These are phyloP conservation scores for Sebastes itinus DNA, from an alignment of 2,797 vertebrate species.

Conservation along the genomic window DNA sequence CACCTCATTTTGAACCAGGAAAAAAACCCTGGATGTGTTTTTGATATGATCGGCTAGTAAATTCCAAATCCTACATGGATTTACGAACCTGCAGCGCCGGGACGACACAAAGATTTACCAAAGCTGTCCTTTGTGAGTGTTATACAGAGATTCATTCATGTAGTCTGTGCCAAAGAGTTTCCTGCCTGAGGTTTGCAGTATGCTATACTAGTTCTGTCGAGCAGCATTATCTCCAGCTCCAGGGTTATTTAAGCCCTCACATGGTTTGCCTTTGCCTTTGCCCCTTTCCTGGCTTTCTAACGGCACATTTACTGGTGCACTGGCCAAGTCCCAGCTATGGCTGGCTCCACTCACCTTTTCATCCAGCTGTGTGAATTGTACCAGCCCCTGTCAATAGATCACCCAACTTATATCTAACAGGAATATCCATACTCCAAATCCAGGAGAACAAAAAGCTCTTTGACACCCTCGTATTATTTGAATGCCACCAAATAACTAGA, in stretches of 20 bases:
- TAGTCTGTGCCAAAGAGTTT: not conserved
- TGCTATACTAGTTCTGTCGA: not conserved
- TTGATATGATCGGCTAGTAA: not conserved
- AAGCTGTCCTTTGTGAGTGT: not conserved
- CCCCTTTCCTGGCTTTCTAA: not conserved
- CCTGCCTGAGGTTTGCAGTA: not conserved
- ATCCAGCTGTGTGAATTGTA: not conserved
- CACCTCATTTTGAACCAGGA: not conserved
- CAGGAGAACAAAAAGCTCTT: not conserved
- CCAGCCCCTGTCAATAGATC: not conserved
- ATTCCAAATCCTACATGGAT: not conserved
- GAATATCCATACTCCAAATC: not conserved
- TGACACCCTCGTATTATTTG: not conserved
- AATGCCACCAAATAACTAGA: not conserved
- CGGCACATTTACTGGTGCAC: not conserved
- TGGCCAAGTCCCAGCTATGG: not conserved
- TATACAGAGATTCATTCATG: not conserved
- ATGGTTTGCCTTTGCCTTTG: not conserved
- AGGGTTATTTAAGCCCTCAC: not conserved
- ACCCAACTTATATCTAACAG: not conserved
- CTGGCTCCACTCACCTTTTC: not conserved
- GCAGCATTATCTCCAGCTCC: not conserved
- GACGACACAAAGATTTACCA: not conserved
- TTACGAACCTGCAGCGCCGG: not conserved
- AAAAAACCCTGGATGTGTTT: not conserved